Evolutionary conservation across 2,888 invertebrate genomes (phyloP).

Genomic region (Camponotus fellah): DNA sequence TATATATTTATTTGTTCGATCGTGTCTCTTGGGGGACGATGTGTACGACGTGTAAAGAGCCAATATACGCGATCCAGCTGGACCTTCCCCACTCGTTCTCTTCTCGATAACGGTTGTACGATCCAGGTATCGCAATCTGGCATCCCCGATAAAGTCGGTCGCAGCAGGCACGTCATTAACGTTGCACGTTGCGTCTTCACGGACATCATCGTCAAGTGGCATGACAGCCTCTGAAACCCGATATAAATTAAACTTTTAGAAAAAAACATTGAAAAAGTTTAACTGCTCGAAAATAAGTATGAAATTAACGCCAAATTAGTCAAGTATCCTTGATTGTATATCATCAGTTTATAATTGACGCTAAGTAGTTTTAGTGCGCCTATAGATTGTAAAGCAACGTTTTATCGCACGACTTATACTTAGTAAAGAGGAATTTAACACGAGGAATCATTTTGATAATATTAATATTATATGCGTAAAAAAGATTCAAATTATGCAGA

Average conservation of each 20-base stretch:
- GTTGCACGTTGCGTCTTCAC: conserved; percentile 30
- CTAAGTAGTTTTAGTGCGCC: not conserved
- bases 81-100: conserved; percentile 34
- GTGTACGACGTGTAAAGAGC: conserved; percentile 1
- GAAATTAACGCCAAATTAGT: not conserved
- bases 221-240: not conserved
- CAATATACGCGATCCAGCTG: conserved; percentile 17
- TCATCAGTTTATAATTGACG: not conserved
- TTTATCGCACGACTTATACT: not conserved
- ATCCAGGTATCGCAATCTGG: conserved; percentile 56
- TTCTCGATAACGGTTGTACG: conserved; percentile 61
- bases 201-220: not conserved
- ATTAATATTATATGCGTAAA: not conserved
- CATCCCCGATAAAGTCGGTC: conserved; percentile 62
- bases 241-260: conserved; percentile 38
- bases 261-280: not conserved
- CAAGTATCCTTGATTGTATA: not conserved
- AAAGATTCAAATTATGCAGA: not conserved
- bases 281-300: conserved; percentile 7
- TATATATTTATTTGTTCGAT: not conserved
- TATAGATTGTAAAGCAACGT: not conserved
- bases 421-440: not conserved
- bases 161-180: conserved; percentile 24
- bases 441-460: not conserved
- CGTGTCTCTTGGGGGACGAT: not conserved